These are phyloP conservation scores for Hassar affinis DNA, from an alignment of 2,113 vertebrate genomes.

Conservation along the genomic window DNA sequence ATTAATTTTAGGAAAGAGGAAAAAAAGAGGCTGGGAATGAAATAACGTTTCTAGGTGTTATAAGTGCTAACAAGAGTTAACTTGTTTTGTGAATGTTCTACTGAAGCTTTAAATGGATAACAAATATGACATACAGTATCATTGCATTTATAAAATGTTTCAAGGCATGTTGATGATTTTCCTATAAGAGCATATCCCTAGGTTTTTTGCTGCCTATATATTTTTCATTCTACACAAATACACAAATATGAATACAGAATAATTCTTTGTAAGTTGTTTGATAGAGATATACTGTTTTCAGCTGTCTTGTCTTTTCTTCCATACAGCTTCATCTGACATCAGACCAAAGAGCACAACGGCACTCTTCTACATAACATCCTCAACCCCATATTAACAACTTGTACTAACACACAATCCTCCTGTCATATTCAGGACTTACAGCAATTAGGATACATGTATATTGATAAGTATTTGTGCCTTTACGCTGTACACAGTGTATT, in stretches of 20 bases:
- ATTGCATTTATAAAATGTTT: neutral
- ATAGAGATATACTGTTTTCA: neutral
- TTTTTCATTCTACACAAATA: neutral
- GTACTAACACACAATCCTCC: neutral
- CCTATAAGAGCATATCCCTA: neutral
- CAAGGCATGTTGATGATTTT: neutral
- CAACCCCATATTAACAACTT: neutral
- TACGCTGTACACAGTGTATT: neutral
- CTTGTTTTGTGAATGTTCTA: neutral
- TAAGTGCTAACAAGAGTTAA: neutral
- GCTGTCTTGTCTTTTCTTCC: neutral
- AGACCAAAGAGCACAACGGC: neutral
- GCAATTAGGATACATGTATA: neutral
- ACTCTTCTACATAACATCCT: slow-evolving; percentile 21
- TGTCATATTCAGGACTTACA: neutral
- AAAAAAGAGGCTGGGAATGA: neutral
- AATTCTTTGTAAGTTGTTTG: neutral
- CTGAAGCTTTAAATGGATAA: neutral
- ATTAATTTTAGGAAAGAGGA: neutral
- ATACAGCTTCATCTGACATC: slow-evolving; percentile 30
- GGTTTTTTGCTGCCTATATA: neutral
- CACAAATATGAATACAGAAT: neutral
- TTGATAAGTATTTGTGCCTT: neutral
- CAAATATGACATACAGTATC: neutral
- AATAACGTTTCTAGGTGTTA: neutral